Evolutionary conservation across 1,140 invertebrate genomes (phyloP), one percentile per base, ranked within the genome.

Genomic region (Pseudachorutes palmiensis): DNA sequence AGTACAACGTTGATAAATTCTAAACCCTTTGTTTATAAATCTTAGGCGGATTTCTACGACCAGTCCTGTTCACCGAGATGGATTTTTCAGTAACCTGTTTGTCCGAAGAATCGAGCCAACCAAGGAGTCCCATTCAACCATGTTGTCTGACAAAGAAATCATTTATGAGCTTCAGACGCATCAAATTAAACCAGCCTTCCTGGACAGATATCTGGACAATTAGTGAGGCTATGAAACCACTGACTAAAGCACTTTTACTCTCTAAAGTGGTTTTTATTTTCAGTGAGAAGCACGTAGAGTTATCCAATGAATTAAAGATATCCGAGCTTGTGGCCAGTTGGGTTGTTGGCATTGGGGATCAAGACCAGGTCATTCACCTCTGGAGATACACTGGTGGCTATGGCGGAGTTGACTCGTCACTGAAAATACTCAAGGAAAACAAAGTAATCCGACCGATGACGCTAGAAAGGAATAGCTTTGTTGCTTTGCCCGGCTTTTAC

Each of bases 331-430:
- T 91, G 48, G 90, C 86, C 70, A 91, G 89, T 73, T 93, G 89
- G 89, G 88, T 84, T 5, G 94, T 97, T 9, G 88, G 90, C 70
- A 91, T 97, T 55, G 96, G 96, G n/a, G 94, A 97, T 77, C 88
- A 97, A 81, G 95, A 98, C 83, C 94, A 98, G 81, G 91, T 91
- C 32, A 81, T 97, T 68, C 94, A 98, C 80, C 82, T 98, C 48
- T 98, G 94, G 94, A 87, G 87, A 74, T 96, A 94, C 76, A 89
- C 85, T 58, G 92, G 93, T 68, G 94, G 95, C 30, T 98, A 95
- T 78, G 85, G 89, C 73, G 87, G 86, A 67, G 87, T 96, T 74
- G 92, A 95, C 80, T 82, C 85, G 75, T 86, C 89, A 24, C 88
- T 88, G 76, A 78, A 83, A 67, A 79, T 87, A 26, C 83, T 94